A percentile compares a stretch with the other conserved stretches of the same genome.
Conservation (phyloP, 2,113 vertebrate genomes). For the Gambusia affinis region DNA sequence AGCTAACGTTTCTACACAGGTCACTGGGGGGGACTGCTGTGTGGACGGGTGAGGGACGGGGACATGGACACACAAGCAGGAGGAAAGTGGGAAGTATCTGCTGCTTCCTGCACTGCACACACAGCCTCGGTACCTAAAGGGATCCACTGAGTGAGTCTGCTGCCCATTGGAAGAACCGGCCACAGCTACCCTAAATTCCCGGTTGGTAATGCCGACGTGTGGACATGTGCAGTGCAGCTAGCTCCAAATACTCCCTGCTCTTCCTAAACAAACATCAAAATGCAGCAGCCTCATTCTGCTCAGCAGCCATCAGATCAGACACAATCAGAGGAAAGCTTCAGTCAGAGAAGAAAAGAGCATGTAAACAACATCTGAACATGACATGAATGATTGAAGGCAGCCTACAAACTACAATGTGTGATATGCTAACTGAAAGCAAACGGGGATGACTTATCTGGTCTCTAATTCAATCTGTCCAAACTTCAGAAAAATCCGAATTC, state of each 20-base stretch:
- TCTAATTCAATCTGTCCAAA: conserved; percentile 87
- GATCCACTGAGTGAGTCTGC: background rate
- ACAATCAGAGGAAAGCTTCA: conserved; percentile 46
- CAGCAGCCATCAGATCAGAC: conserved; percentile 39
- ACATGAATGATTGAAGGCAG: conserved; percentile 52
- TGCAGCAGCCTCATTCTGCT: conserved; percentile 36
- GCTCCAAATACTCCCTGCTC: conserved; percentile 67
- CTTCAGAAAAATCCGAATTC: conserved; percentile 87
- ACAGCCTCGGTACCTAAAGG: background rate
- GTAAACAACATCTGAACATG: conserved; percentile 65
- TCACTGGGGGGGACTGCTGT: conserved; percentile 38
- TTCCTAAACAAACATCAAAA: conserved; percentile 45
- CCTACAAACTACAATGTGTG: conserved; percentile 65
- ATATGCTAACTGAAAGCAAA: conserved; percentile 82
- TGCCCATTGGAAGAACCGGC: background rate
- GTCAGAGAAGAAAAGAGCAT: conserved; percentile 51
- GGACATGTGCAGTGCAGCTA: conserved; percentile 72
- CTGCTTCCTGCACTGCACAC: conserved; percentile 74
- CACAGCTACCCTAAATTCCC: background rate
- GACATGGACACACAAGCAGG: background rate
- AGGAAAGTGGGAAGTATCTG: conserved; percentile 60
- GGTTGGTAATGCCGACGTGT: background rate
- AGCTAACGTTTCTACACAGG: conserved; percentile 45
- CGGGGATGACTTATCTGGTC: conserved; percentile 85
- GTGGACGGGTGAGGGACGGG: conserved; percentile 17